Percentiles rank a stretch among this genome's conserved stretches.
These are phyloP conservation scores for Lordiphosa mommai DNA, from an alignment of 1,140 invertebrate species.

Conservation along the genomic window DNA sequence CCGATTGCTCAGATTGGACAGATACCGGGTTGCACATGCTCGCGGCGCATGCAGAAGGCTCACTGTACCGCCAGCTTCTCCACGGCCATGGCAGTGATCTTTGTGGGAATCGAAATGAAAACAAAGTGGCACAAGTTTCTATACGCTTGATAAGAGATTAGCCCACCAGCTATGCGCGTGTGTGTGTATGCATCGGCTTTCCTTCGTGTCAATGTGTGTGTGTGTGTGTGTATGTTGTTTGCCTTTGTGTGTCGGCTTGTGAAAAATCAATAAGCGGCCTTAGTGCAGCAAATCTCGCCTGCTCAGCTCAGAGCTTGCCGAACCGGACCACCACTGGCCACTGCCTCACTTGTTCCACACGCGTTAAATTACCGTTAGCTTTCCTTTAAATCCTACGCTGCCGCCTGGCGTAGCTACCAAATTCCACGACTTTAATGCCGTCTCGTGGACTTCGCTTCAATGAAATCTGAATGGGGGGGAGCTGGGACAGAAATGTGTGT, in stretches of 20 bases:
- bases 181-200: conserved; percentile 6
- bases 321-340: conserved; percentile 4
- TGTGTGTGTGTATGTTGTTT: conserved; percentile 5
- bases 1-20: background rate
- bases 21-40: conserved; percentile 41
- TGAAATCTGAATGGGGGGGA: too few species aligned
- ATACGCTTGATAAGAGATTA: conserved; percentile 68
- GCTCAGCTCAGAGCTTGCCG: conserved; percentile 3
- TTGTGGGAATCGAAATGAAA: conserved; percentile 16
- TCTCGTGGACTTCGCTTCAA: too few species aligned
- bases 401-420: too few species aligned
- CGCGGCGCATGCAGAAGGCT: conserved; percentile 42
- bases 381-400: too few species aligned
- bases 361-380: conserved; percentile 8
- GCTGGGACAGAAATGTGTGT: too few species aligned
- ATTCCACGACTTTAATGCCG: too few species aligned
- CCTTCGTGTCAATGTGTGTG: conserved; percentile 2
- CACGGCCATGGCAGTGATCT: conserved; percentile 37
- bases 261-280: conserved; percentile 49
- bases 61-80: conserved; percentile 27
- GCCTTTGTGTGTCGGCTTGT: conserved; percentile 24
- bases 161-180: conserved; percentile 27
- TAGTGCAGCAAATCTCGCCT: conserved; percentile 15
- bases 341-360: background rate
- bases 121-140: conserved; percentile 29